Evolutionary conservation across 1,140 invertebrate genomes (phyloP).

Genomic region (Trichonephila inaurata): DNA sequence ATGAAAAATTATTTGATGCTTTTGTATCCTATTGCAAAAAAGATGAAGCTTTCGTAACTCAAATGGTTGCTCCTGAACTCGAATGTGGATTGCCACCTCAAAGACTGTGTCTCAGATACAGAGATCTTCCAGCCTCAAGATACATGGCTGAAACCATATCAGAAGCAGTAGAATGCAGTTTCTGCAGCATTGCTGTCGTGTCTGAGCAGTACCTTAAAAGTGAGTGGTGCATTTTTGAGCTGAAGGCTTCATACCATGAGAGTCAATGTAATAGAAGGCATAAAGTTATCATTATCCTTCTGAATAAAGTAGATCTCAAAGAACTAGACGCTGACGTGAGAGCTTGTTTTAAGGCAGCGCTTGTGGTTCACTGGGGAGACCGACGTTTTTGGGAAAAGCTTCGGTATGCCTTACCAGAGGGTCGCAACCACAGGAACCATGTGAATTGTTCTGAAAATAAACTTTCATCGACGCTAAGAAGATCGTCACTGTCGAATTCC

Average conservation of each 20-base stretch:
- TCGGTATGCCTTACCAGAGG: constrained; percentile 92
- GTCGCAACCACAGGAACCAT: constrained; percentile 44
- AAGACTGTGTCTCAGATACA: constrained; percentile 93
- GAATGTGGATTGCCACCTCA: constrained; percentile 91
- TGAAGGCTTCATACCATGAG: constrained; percentile 95
- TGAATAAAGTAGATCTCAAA: constrained; percentile 77
- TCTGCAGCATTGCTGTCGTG: constrained; percentile 94
- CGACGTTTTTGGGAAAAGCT: constrained; percentile 97
- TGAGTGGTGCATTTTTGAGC: constrained; percentile 96
- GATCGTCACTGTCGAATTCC: constrained; percentile 73
- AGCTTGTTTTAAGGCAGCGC: constrained; percentile 75
- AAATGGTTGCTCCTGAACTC: constrained; percentile 90
- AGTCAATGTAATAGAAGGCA: constrained; percentile 87
- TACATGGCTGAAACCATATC: constrained; percentile 94
- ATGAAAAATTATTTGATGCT: constrained; percentile 93
- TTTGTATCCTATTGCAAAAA: constrained; percentile 96
- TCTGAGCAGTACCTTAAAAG: constrained; percentile 96
- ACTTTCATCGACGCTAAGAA: constrained; percentile 56
- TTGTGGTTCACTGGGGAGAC: constrained; percentile 84
- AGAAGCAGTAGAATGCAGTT: constrained; percentile 92
- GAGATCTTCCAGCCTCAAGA: constrained; percentile 91
- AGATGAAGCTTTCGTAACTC: constrained; percentile 93
- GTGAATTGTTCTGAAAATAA: constrained; percentile 57
- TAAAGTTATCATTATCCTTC: constrained; percentile 89
- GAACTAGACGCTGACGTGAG: constrained; percentile 77